phyloP scores from a whole-genome alignment of 2,888 invertebrate species.

The Herminia tarsipennalis region DNA sequence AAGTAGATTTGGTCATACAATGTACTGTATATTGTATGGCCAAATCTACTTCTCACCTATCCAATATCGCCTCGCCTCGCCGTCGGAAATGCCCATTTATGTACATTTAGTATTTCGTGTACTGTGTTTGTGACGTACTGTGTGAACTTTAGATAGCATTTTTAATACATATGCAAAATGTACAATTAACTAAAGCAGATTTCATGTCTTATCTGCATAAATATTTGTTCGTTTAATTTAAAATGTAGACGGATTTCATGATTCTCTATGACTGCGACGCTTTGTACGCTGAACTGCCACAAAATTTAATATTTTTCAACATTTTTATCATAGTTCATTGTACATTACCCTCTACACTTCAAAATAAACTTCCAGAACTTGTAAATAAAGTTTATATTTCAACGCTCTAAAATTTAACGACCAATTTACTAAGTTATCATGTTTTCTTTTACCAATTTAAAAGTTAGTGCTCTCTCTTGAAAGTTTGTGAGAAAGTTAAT shows the following conservation, averaged over 20 bases:
- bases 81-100: constrained; percentile 8
- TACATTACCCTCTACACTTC: constrained; percentile 26
- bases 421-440: constrained; percentile 37
- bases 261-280: too few species aligned
- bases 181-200: constrained; percentile 33
- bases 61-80: too few species aligned
- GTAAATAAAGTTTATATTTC: constrained; percentile 29
- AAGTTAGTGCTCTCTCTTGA: constrained; percentile 41
- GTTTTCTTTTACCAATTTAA: constrained; percentile 41
- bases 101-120: constrained; percentile 15
- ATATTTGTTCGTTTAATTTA: background rate
- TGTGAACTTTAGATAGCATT: constrained; percentile 11
- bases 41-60: too few species aligned
- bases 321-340: constrained; percentile 34
- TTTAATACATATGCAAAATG: constrained; percentile 17
- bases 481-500: constrained; percentile 32
- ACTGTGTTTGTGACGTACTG: constrained; percentile 23
- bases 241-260: too few species aligned
- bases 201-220: constrained; percentile 1
- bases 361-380: constrained; percentile 21
- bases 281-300: too few species aligned
- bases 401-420: constrained; percentile 32
- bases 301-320: background rate
- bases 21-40: too few species aligned
- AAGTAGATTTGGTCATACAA: too few species aligned